These are phyloP conservation scores for Paragorgia papillata DNA, from an alignment of 92 coral and sea anemone species.

Conservation along the genomic window DNA sequence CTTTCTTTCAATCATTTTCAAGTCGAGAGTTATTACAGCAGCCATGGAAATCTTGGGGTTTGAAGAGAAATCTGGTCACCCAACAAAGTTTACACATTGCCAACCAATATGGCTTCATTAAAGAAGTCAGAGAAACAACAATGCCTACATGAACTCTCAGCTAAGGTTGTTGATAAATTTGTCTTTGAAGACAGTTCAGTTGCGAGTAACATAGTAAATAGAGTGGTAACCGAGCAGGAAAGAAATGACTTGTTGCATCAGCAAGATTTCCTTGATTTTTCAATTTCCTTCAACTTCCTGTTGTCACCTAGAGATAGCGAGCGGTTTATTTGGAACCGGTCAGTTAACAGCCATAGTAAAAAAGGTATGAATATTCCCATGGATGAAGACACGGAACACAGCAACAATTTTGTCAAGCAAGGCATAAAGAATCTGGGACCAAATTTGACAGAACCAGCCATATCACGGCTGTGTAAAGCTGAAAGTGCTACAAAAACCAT, in stretches of 20 bases:
- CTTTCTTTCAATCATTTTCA: slow-evolving; percentile 55
- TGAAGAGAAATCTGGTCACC: too few species aligned
- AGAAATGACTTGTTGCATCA: neutral
- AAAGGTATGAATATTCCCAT: slow-evolving; percentile 61
- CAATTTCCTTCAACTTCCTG: slow-evolving; percentile 50
- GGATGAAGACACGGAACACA: slow-evolving; percentile 64
- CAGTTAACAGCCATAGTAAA: slow-evolving; percentile 53
- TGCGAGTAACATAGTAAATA: slow-evolving; percentile 5
- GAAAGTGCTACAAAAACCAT: slow-evolving; percentile 50
- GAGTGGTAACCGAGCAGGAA: slow-evolving; percentile 11
- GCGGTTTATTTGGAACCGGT: too few species aligned
- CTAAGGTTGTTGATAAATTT: slow-evolving; percentile 29
- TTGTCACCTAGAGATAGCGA: slow-evolving; percentile 56
- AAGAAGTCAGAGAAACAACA: slow-evolving; percentile 8
- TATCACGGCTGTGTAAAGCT: slow-evolving; percentile 47
- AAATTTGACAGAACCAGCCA: slow-evolving; percentile 55
- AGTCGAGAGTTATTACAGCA: slow-evolving; percentile 37
- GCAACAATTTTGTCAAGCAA: slow-evolving; percentile 63
- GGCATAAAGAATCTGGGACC: slow-evolving; percentile 68
- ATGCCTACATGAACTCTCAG: neutral
- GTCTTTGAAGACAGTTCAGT: slow-evolving; percentile 17
- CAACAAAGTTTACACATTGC: too few species aligned
- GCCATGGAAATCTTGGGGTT: slow-evolving; percentile 48
- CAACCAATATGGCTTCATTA: neutral
- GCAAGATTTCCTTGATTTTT: slow-evolving; percentile 53